Conservation (phyloP, 2,888 invertebrate species). For the Hemithea aestivaria region DNA sequence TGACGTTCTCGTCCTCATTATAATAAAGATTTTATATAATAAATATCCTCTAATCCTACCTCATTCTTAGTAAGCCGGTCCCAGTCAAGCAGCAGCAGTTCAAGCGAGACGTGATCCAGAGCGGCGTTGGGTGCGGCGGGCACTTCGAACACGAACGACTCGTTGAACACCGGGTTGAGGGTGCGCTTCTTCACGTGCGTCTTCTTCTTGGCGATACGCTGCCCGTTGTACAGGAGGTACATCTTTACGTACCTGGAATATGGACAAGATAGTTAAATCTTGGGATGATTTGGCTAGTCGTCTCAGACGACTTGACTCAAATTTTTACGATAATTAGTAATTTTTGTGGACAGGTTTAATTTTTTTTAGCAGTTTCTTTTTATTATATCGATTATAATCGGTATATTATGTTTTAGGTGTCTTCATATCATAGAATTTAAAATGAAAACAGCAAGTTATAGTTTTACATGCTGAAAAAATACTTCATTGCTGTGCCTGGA, state of each 20-base stretch:
- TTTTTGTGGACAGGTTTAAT: too few species aligned
- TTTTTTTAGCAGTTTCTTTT: too few species aligned
- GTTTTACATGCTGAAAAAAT: too few species aligned
- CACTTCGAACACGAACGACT: slow-evolving; percentile 98
- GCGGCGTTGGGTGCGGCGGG: slow-evolving; percentile 86
- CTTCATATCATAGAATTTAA: too few species aligned
- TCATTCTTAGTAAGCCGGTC: slow-evolving; percentile 99
- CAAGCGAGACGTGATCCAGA: slow-evolving; percentile 90
- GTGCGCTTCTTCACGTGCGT: slow-evolving; percentile 99
- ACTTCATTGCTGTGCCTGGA: too few species aligned
- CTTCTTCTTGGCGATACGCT: slow-evolving; percentile 98
- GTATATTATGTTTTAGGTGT: too few species aligned
- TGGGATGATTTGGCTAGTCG: too few species aligned
- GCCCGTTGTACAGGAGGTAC: slow-evolving; percentile 97
- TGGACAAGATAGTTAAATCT: neutral
- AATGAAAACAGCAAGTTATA: too few species aligned
- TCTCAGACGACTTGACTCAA: too few species aligned
- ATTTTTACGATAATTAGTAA: too few species aligned
- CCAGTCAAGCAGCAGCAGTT: slow-evolving; percentile 96
- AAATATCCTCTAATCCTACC: slow-evolving; percentile 62
- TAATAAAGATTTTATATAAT: slow-evolving; percentile 10
- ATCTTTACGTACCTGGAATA: slow-evolving; percentile 89
- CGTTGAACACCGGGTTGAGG: slow-evolving; percentile 98
- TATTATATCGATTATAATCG: too few species aligned
- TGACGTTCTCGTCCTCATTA: too few species aligned